Evolutionary conservation across 2,888 invertebrate genomes (phyloP), one percentile per base, ranked within the genome.

Genomic region (Siphlonurus alternatus): DNA sequence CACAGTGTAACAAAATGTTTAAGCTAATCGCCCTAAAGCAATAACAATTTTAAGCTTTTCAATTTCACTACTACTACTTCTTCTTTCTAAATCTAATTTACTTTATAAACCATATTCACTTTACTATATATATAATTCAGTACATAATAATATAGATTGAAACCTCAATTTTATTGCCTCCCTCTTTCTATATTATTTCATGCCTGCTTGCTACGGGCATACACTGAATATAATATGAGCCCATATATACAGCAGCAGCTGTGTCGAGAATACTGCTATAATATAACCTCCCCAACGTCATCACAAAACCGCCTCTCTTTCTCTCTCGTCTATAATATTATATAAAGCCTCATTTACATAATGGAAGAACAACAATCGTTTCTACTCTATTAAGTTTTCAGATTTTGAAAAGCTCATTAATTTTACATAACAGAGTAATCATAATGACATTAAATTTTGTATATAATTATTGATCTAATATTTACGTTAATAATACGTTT

Each of bases 251-350:
- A 59, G 38, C 38, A 20, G 59, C 64, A 53, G 64, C 63, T 66
- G 61, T 61, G 65, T 63, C n/a, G n/a, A n/a, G n/a, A n/a, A n/a
- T n/a, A n/a, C n/a, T n/a, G n/a, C n/a, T n/a, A n/a, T n/a, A n/a
- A n/a, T n/a, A n/a, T n/a, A n/a, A n/a, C n/a, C n/a, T n/a, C n/a
- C n/a, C n/a, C n/a, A n/a, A n/a, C n/a, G n/a, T n/a, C n/a, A n/a
- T n/a, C n/a, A n/a, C n/a, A n/a, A 64, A 64, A 64, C 61, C 62
- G 61, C 60, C 64, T 65, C 65, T 61, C 66, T 63, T 65, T 62
- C 61, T 65, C 61, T 64, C 23, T 65, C 25, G n/a, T n/a, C n/a
- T n/a, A n/a, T n/a, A n/a, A n/a, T n/a, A n/a, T n/a, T n/a, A n/a
- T 15, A 38, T 38, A 38, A 10, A 10, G 15, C 5, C 38, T 38